Evolutionary conservation across 2,888 invertebrate genomes (phyloP).

Genomic region (Pterostichus niger): DNA sequence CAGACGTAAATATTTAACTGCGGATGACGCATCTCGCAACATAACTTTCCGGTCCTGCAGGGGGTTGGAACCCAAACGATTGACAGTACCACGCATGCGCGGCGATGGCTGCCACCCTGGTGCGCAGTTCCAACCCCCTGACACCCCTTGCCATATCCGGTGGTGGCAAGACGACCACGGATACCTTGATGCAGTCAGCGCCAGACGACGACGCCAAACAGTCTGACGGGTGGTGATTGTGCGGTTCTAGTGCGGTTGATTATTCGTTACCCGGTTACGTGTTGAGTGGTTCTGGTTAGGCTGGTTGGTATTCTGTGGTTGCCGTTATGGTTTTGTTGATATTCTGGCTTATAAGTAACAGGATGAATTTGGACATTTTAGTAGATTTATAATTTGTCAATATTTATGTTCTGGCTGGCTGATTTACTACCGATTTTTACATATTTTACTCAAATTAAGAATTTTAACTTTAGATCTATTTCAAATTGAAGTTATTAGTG

Average conservation of each 20-base stretch:
- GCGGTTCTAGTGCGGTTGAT: not conserved
- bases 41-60: not conserved
- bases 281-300: conserved; percentile 26
- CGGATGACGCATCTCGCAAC: conserved; percentile 32
- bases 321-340: conserved; percentile 9
- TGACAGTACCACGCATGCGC: conserved; percentile 78
- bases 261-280: not conserved
- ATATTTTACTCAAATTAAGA: too few species aligned
- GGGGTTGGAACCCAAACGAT: conserved; percentile 72
- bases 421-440: too few species aligned
- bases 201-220: conserved; percentile 1
- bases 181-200: conserved; percentile 30
- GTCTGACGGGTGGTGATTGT: not conserved
- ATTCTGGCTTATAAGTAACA: conserved; percentile 4
- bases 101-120: conserved; percentile 78
- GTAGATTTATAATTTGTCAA: not conserved
- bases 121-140: conserved; percentile 72
- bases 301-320: conserved; percentile 1
- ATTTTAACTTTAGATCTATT: too few species aligned
- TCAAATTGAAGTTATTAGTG: too few species aligned
- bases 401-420: not conserved
- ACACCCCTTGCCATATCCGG: conserved; percentile 77
- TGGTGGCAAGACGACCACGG: conserved; percentile 73
- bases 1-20: conserved; percentile 57
- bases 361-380: not conserved